Base-by-base conservation (phyloP, 2,888 invertebrate genomes). In the Eurois occulta region DNA sequence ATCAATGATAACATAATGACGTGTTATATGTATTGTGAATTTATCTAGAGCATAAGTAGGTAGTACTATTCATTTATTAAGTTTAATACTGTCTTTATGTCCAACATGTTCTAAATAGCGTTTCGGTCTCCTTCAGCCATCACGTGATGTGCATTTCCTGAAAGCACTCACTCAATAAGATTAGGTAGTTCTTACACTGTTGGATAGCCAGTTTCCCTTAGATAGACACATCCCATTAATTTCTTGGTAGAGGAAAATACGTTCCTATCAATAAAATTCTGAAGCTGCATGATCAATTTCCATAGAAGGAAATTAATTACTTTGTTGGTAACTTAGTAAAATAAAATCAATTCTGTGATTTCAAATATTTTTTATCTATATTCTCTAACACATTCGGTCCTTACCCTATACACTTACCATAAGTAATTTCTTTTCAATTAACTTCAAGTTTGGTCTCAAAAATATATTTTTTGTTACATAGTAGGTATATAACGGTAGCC, bases 131-230 rank as follows among this genome's bases (percentile, higher is more conserved):
- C 21, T 65, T 48, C 5, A 58, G 48, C 24, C 24, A 48, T 72
- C 18, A 62, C 38, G 52, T 28, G 24, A 52, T 48, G 35, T 46
- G 46, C 46, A 71, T 48, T 67, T 77, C 46, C 62, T 68, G 21
- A 64, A 77, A 77, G 41, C 32, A 32, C 24, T 67, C 38, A 48
- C 68, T 83, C 70, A 70, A 75, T 72, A 35, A 67, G 48, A 80
- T 80, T 64, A 84, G 72, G 73, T 80, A 75, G 58, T 73, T 67
- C n/a, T 72, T 80, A 71, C 24, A 64, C 62, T 80, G 38, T 62
- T 67, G n/a, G 81, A 83, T 83, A 52, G 72, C 66, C 28, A 70
- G 48, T 70, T 70, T 80, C 72, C 70, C 62, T 80, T 80, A 24
- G 18, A 75, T 46, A n/a, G 66, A 80, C 76, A 38, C 24, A 28